Base-by-base conservation (phyloP, 2,888 invertebrate species). In the Brenthis hecate region DNA sequence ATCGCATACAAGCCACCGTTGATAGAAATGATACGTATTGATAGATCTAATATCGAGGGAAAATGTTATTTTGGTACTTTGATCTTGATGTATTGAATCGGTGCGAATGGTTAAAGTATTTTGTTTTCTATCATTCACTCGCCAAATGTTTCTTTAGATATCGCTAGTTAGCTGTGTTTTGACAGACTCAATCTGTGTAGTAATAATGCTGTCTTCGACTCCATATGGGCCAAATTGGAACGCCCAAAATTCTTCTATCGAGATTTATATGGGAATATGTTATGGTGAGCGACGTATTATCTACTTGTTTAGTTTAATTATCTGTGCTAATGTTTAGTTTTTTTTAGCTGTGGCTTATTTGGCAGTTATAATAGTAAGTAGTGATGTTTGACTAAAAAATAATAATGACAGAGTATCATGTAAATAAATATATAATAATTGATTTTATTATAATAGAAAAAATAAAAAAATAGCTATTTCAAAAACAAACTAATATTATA, bases 111-210 rank as follows among this genome's bases (percentile, higher is more conserved):
- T 85, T 85, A 87, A 84, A 86, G 82, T 90, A 90, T 90, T 43
- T 91, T 91, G 89, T 90, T 91, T 91, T 87, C 87, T 89, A 91
- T 92, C 91, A 88, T 84, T 86, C 89, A 84, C 78, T 85, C 81
- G 84, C 84, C 87, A 84, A 89, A 87, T 86, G 90, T 88, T 87
- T 67, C 66, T 85, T 82, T 14, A 19, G 85, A 86, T 87, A 87
- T 84, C 81, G 89, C 87, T 87, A 87, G 88, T 88, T 88, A 85
- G 81, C 81, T 85, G 80, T 92, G 91, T 92, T 92, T 91, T 91
- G 92, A 92, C 92, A 90, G 85, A 81, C 83, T 89, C 89, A 85
- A 83, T 91, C 89, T 88, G 76, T 75, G 77, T 79, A 75, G 81
- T 82, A 86, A 90, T 90, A 90, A 87, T 78, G 84, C 88, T 89